Base-by-base conservation (phyloP, 2,113 vertebrate genomes). In the Chunga burmeisteri region DNA sequence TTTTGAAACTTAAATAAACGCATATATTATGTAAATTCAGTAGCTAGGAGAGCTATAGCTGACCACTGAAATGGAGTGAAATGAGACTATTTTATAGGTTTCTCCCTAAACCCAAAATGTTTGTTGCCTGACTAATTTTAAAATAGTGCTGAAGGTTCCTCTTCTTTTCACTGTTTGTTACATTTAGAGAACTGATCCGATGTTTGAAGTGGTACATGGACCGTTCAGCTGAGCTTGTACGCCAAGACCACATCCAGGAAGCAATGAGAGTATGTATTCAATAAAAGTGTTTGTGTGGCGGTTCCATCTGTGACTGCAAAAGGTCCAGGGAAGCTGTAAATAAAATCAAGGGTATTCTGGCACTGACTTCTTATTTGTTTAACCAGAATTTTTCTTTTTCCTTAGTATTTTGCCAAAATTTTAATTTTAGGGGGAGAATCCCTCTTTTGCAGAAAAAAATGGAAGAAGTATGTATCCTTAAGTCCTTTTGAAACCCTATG, bases 121-220 rank as follows among this genome's bases (percentile, higher is more conserved):
- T 66, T 89, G 74, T 40, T 75, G 34, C 2, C 78, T 65, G 40
- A 30, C 30, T 83, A 7, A 61, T 85, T 93, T 92, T 52, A 34
- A 50, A 46, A 5, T 59, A 55, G 50, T 77, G 62, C 72, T 81
- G 59, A 75, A 61, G 19, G 25, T 79, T 89, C 38, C 61, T 94
- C 49, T 18, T 46, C 74, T 73, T 8, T 23, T 65, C 56, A 2
- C 47, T 94, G 19, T 96, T n/a, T 96, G 90, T 97, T 36, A 55
- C 88, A 58, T 86, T 5, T 97, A 99, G 99, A 83, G 99, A 99
- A 96, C 98, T 99, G 96, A 99, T 99, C 93, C 99, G 99, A 19
- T 99, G 99, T 97, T 96, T 99, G 93, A 99, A 99, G 97, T 99
- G 99, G 99, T 99, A 99, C 97, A 99, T 99, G 99, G 99, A 99